Base-by-base conservation (phyloP, 2,888 invertebrate species). In the Mamestra brassicae region DNA sequence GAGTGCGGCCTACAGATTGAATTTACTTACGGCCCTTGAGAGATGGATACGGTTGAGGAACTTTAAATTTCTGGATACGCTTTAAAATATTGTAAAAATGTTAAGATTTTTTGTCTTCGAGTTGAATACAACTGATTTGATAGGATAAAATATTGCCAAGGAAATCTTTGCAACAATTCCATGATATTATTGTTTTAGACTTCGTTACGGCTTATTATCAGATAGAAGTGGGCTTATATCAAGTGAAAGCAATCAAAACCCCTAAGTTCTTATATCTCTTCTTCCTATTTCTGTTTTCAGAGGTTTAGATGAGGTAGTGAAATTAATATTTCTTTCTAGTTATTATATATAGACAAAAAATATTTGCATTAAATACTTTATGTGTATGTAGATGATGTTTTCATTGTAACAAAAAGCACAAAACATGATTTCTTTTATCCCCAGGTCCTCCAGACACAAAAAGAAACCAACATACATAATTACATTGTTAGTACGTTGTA, bases 1-100 rank as follows among this genome's bases (percentile, higher is more conserved):
- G 95, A 95, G 90, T 94, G 94, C 92, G 93, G 93, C 91, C 93
- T 92, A 92, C 93, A 93, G 95, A 95, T 95, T 95, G 93, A 95
- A 95, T 95, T 95, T 95, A 91, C 93, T 89, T 91, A 89, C 90
- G 90, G 90, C 93, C 93, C 92, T 85, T 77, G 93, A 93, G 94
- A 93, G 90, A 93, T 89, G 89, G 92, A 91, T 92, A 91, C 89
- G 85, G 67, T 38, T 71, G 55, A 67, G 13, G 61, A 74, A 75
- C 64, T 63, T 73, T 74, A 76, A 77, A 65, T 65, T 55, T 36
- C 83, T 87, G 75, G 84, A 85, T 76, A 70, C 38, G 74, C 38
- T 78, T 76, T 65, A 65, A 71, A 73, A 69, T 67, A 38, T 52
- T 62, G 13, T 62, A 1, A 26, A 45, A 45, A 26, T 15, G 7